Base-by-base conservation (phyloP, 2,113 vertebrate species). In the Elanoides forficatus region DNA sequence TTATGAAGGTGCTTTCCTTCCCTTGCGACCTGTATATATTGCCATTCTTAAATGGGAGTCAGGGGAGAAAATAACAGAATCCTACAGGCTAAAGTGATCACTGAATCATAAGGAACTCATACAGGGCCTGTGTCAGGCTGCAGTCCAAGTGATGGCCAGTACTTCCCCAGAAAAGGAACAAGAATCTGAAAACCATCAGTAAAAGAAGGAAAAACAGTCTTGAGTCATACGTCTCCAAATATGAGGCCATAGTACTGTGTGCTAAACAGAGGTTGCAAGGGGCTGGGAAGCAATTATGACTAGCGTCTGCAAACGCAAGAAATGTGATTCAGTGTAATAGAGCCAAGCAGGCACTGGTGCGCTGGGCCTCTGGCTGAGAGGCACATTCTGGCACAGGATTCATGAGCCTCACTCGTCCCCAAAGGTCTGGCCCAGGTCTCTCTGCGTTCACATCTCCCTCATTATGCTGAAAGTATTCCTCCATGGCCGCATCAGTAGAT, bases 1-100 rank as follows among this genome's bases (percentile, higher is more conserved):
- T 88, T 95, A 97, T 95, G 93, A 96, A 95, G 68, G 48, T 27
- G 42, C 42, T 88, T 63, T 90, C 34, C 58, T 59, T 8, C 73
- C 83, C 58, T 56, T 9, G n/a, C 52, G 72, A 89, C 30, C n/a
- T 43, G 67, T 53, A 86, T 48, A 55, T 68, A 23, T 13, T 91
- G 47, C 60, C 38, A 9, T n/a, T 53, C 15, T 73, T 50, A 73
- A 84, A 48, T 9, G 25, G 23, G 59, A 55, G 10, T 27, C 53
- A 62, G 50, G 80, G 55, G 32, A 70, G 45, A 71, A 82, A 88
- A 79, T 29, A 36, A 29, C 38, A 79, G 67, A 92, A 48, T 81
- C 55, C 56, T 79, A 8, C 53, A 76, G 67, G 50, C 42, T 76
- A 14, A 91, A 93, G 58, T 5, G 82, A 62, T 91, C 42, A 30